These are phyloP conservation scores for Acanthiza pusilla DNA, from an alignment of 2,797 vertebrate genomes.

Conservation along the genomic window DNA sequence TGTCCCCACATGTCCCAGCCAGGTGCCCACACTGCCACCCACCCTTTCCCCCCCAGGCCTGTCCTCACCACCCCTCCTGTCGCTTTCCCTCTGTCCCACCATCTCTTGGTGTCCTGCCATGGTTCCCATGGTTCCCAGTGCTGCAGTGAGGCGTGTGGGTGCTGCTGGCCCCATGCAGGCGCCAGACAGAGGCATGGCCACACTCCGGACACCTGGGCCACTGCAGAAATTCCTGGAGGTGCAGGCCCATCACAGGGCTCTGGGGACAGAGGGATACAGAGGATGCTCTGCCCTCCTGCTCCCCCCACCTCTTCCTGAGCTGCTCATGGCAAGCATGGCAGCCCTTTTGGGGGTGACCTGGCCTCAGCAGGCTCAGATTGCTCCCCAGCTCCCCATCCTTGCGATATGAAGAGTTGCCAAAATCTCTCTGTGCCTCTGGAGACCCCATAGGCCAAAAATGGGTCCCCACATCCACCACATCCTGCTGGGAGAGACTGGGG, in stretches of 20 bases:
- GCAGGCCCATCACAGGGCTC: background rate
- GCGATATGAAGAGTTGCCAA: background rate
- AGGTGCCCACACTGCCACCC: accelerated
- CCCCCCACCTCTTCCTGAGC: accelerated
- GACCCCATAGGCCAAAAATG: too few relatives aligned
- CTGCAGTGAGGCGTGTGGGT: background rate
- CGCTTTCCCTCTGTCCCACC: accelerated
- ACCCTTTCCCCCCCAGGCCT: accelerated
- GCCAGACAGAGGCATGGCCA: background rate
- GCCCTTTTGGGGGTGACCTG: accelerated
- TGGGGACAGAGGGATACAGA: background rate
- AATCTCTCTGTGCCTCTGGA: background rate
- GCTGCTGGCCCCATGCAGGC: background rate
- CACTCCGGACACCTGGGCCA: background rate
- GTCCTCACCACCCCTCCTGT: background rate
- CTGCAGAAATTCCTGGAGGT: background rate
- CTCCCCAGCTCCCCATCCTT: too few relatives aligned
- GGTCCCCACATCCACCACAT: too few relatives aligned
- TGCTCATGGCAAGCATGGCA: too few relatives aligned
- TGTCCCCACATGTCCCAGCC: background rate
- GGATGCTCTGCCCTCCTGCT: background rate
- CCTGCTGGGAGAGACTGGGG: background rate
- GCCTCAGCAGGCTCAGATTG: background rate
- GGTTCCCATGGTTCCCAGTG: background rate
- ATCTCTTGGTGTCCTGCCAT: background rate